A percentile compares a stretch with the other conserved stretches of the same genome.
Evolutionary conservation across 2,888 invertebrate genomes (phyloP).

Genomic region (Amphipyra tragopoginis): DNA sequence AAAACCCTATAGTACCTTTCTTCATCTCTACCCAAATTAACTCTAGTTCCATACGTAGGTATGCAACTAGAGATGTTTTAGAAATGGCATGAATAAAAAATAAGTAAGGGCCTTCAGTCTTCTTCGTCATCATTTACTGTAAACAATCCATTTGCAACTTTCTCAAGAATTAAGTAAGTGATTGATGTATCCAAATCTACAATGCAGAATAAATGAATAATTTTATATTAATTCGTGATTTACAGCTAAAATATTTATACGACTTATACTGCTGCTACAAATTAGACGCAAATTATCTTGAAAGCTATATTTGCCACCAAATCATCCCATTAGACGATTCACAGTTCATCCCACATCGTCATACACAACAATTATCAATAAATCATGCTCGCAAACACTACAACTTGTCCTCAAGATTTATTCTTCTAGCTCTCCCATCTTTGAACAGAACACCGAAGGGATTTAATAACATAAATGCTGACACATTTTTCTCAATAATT

Average conservation of each 20-base stretch:
- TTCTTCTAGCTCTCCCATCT: slow-evolving; percentile 53
- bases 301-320: slow-evolving; percentile 40
- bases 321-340: slow-evolving; percentile 43
- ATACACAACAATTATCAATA: slow-evolving; percentile 53
- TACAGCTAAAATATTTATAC: slow-evolving; percentile 30
- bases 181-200: slow-evolving; percentile 44
- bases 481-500: slow-evolving; percentile 75
- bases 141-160: slow-evolving; percentile 38
- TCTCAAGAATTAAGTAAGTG: slow-evolving; percentile 38
- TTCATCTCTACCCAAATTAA: too few species aligned
- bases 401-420: slow-evolving; percentile 61
- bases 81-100: too few species aligned
- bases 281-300: slow-evolving; percentile 38
- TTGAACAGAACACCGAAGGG: slow-evolving; percentile 60
- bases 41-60: too few species aligned
- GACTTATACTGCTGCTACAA: slow-evolving; percentile 16
- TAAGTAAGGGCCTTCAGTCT: slow-evolving; percentile 18
- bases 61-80: too few species aligned
- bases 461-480: slow-evolving; percentile 67
- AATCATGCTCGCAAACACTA: slow-evolving; percentile 52
- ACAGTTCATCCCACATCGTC: slow-evolving; percentile 40
- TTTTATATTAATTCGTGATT: slow-evolving; percentile 30
- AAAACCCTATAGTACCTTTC: too few species aligned
- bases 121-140: slow-evolving; percentile 12
- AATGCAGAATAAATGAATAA: slow-evolving; percentile 41